phyloP scores from a whole-genome alignment of 2,888 invertebrate genomes.

The Drosophila mayaguana region DNA sequence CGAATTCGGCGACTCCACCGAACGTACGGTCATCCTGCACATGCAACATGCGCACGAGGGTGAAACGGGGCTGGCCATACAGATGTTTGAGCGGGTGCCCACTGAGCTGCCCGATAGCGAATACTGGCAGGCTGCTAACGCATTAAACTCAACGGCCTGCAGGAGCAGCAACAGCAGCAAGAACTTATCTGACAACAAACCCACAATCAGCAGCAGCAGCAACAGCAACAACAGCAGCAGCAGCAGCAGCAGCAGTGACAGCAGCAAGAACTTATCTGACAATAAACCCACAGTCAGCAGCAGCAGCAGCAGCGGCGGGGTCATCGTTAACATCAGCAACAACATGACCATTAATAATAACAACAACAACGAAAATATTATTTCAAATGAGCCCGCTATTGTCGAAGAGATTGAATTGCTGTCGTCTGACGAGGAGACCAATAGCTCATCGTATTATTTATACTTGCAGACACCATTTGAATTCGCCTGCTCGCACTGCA shows the following conservation, averaged over 20 bases:
- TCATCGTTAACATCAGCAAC: background rate
- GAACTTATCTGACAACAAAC: no score
- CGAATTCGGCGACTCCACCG: constrained; percentile 85
- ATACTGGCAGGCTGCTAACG: constrained; percentile 85
- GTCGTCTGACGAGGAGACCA: constrained; percentile 52
- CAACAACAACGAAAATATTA: background rate
- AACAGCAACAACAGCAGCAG: background rate
- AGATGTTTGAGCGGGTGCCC: constrained; percentile 83
- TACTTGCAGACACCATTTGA: constrained; percentile 32
- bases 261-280: rapidly evolving
- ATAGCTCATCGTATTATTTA: background rate
- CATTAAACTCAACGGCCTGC: constrained; percentile 46
- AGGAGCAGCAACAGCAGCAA: background rate
- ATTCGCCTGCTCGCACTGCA: constrained; percentile 75
- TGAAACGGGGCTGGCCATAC: constrained; percentile 86
- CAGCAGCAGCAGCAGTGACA: background rate
- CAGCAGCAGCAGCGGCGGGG: background rate
- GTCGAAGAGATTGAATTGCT: constrained; percentile 35
- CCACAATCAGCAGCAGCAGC: background rate
- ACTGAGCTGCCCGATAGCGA: constrained; percentile 40
- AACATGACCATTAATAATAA: background rate
- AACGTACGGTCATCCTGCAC: constrained; percentile 60
- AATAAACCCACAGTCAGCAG: background rate
- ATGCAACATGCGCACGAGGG: constrained; percentile 33
- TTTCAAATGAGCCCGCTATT: no score